Evolutionary conservation across 1,140 invertebrate species (phyloP), one percentile per base, ranked within the genome.

Genomic region (Anthonomus grandis): DNA sequence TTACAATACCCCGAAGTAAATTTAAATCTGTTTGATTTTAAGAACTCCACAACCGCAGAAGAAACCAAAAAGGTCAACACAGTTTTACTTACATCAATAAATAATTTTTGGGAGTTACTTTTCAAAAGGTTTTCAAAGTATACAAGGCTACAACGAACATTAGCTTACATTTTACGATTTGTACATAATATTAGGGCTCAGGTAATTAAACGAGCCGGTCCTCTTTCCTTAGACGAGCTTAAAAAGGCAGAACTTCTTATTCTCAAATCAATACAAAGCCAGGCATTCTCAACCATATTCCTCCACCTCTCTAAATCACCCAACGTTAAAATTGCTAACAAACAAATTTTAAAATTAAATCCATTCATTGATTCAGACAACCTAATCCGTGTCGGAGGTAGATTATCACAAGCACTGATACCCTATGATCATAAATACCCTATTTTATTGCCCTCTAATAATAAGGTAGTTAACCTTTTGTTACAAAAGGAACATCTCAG

Each of bases 401-500:
- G 44, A 10, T 46, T 46, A 19, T 12, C 44, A 10, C n/a, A 23
- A 5, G 36, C 48, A 4, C 12, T 31, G 4, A 39, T 51, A 12
- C 48, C 48, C 3, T 46, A 47, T 42, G 46, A 48, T 13, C 46
- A 48, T 13, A 48, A n/a, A n/a, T 36, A 15, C 34, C 48, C 48
- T 9, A 39, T 51, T 10, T 15, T 51, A 51, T 34, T 51, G n/a
- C 48, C 48, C 15, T 5, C n/a, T 5, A 48, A 48, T 36, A 36
- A 48, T 36, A 19, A 36, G 12, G 21, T 48, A 5, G 21, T 21
- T 36, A 8, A 37, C 12, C 22, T 51, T 31, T 18, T 51, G n/a
- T 24, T 51, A 44, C 13, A 24, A 41, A 41, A 39, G 23, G 48
- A 51, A 51, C 48, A 51, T 51, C 48, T 51, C 4, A 45, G 18